Percentiles rank a stretch among this genome's conserved stretches.
Evolutionary conservation across 2,113 vertebrate species (phyloP).

Genomic region (Silurus meridionalis): DNA sequence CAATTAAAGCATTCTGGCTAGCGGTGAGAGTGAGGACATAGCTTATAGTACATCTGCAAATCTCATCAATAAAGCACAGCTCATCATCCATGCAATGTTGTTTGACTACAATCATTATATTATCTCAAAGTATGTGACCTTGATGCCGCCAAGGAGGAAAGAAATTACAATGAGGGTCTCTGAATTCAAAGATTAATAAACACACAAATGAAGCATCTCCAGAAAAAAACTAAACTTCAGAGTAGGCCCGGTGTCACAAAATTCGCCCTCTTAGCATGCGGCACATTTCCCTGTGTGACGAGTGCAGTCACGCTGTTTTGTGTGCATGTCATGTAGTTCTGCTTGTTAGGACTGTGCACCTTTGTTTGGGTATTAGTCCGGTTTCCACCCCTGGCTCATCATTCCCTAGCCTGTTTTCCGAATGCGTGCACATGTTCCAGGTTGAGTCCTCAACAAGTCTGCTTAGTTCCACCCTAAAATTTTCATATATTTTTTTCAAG

Average conservation of each 20-base stretch:
- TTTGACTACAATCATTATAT: constrained; percentile 9
- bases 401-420: background rate
- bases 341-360: background rate
- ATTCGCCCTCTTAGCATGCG: background rate
- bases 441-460: background rate
- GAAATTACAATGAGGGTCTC: background rate
- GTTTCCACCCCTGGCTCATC: background rate
- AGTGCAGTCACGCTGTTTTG: background rate
- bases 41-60: background rate
- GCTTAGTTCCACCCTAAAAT: background rate
- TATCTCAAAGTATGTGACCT: constrained; percentile 8
- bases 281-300: background rate
- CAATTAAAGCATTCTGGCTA: constrained; percentile 32
- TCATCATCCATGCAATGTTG: background rate
- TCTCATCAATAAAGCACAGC: constrained; percentile 8
- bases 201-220: constrained; percentile 47
- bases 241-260: constrained; percentile 18
- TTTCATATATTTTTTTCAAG: background rate
- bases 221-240: constrained; percentile 30
- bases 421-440: background rate
- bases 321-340: background rate
- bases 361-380: background rate
- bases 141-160: constrained; percentile 22
- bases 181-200: constrained; percentile 52
- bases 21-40: background rate